Base-by-base conservation (phyloP, 1,140 invertebrate species). In the Neodiprion pinetum region DNA sequence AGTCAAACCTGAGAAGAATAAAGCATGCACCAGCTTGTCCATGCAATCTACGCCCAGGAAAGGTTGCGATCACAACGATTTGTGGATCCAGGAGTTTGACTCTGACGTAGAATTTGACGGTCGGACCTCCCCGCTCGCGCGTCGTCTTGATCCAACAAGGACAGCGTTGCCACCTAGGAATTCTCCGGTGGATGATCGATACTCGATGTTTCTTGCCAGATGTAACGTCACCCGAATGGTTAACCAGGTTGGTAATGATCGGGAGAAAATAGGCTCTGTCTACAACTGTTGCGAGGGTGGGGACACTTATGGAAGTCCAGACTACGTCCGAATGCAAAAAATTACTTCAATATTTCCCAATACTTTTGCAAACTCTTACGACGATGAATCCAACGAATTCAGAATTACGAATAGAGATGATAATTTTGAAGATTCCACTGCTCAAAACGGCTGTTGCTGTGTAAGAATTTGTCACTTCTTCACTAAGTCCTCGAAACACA, bases 361-460 rank as follows among this genome's bases (percentile, higher is more conserved):
- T 12, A 12, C 53, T 9, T 17, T 17, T 12, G 11, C 53, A 61
- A 61, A 61, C n/a, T 61, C 53, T 40, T 40, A 40, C 28, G 28
- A 40, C 28, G 28, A 40, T 61, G n/a, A 40, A 40, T 40, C 53
- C 53, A 61, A 61, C 53, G 53, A 61, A 9, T 61, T 61, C n/a
- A 9, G 11, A 17, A 61, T 61, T 61, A 12, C 11, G 53, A 7
- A 12, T 17, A 12, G 11, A 17, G 53, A 61, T 12, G 53, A 61
- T 61, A 21, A 69, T 21, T 69, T 23, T 9, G 67, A 69, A 7
- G 40, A 69, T 69, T 23, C 67, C 17, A 66, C 76, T 0, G 40
- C 21, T 14, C 48, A 76, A 0, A 73, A 9, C 1, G 79, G 72
- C 23, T 83, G 82, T 12, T 11, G 81, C 28, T 83, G 82, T 65